phyloP scores from a whole-genome alignment of 2,113 vertebrate genomes.

The Astatoreochromis straeleni region DNA sequence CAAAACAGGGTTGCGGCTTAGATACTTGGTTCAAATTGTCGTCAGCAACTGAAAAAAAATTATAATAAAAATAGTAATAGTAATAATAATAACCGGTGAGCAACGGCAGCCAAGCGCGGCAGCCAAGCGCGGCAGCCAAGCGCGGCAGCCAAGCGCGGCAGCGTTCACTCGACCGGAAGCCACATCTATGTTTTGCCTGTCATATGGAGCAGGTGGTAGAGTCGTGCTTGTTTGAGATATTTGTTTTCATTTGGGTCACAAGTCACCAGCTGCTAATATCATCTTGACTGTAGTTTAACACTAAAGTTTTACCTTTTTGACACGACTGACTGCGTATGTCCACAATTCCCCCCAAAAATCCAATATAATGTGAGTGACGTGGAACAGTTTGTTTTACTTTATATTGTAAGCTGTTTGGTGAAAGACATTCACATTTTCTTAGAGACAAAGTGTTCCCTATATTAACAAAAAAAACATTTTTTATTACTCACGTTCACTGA shows the following conservation, averaged over 20 bases:
- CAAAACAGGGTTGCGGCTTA: background rate
- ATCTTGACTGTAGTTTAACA: background rate
- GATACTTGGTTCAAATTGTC: rapidly evolving
- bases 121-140: too few relatives aligned
- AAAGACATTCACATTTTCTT: background rate
- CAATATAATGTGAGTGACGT: background rate
- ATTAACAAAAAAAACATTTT: rapidly evolving
- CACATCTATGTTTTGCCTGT: background rate
- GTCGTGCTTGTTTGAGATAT: background rate
- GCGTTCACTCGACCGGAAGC: rapidly evolving
- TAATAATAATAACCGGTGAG: rapidly evolving
- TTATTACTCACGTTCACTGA: conserved; percentile 84
- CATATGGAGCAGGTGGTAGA: background rate
- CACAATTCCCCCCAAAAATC: background rate
- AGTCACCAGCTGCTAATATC: background rate
- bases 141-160: rapidly evolving
- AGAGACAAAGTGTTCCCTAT: background rate
- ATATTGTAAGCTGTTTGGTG: background rate
- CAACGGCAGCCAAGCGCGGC: background rate
- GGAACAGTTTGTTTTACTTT: background rate
- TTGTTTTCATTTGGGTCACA: background rate
- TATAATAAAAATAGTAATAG: background rate
- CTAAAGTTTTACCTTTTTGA: background rate
- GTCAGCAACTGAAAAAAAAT: background rate
- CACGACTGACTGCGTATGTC: rapidly evolving